phyloP scores from a whole-genome alignment of 2,888 invertebrate genomes.

The Ormyrus thymus region DNA sequence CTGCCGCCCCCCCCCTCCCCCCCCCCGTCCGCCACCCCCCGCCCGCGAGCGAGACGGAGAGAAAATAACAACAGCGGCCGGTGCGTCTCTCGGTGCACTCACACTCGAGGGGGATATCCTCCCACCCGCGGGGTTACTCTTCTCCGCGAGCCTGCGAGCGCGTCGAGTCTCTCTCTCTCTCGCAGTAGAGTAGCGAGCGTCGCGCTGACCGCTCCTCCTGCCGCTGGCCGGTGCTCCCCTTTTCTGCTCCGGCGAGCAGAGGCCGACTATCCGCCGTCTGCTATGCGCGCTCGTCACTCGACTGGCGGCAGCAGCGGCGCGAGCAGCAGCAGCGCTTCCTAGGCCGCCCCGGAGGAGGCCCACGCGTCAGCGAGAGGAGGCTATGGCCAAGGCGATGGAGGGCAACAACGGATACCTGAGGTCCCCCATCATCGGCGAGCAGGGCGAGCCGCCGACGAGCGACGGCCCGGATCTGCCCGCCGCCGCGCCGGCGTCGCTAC shows the following conservation, averaged over 20 bases:
- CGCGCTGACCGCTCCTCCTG: conserved; percentile 1
- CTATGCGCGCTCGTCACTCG: no score
- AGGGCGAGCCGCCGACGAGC: conserved; percentile 64
- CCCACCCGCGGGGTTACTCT: neutral
- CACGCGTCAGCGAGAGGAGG: neutral
- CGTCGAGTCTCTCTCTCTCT: no score
- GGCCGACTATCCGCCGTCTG: no score
- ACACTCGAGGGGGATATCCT: no score
- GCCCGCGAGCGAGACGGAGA: neutral
- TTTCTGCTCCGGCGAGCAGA: neutral
- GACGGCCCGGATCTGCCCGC: conserved; percentile 61
- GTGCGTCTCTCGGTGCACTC: neutral
- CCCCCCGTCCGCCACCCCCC: neutral
- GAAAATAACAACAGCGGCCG: conserved; percentile 39
- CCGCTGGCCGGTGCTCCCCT: neutral
- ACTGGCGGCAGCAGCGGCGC: no score
- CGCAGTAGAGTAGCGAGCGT: conserved; percentile 41
- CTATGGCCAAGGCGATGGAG: conserved; percentile 65
- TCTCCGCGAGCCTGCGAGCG: no score
- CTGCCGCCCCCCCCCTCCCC: neutral
- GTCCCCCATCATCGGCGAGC: conserved; percentile 64
- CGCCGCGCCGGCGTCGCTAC: conserved; percentile 63
- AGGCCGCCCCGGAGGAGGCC: neutral
- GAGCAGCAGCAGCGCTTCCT: no score
- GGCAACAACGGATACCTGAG: conserved; percentile 69